phyloP scores from a whole-genome alignment of 2,888 invertebrate genomes.

The Perithous albicinctus region DNA sequence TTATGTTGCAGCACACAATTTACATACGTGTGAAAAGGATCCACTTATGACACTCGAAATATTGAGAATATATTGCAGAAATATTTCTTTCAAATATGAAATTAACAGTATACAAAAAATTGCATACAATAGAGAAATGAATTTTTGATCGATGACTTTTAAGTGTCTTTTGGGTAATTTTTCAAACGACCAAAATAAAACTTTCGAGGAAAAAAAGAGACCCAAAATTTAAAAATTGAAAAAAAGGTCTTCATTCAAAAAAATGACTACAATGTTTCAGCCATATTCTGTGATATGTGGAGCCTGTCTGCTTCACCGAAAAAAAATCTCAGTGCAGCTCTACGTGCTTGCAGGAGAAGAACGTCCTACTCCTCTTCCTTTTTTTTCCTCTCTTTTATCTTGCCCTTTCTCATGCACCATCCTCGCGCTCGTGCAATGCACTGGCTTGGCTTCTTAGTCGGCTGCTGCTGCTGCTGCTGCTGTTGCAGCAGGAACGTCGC shows the following conservation, averaged over 20 bases:
- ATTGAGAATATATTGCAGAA: too few relatives aligned
- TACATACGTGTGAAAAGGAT: conserved; percentile 25
- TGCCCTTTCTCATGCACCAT: neutral
- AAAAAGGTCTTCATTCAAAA: too few relatives aligned
- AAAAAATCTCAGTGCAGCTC: conserved; percentile 16
- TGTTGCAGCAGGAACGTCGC: conserved; percentile 49
- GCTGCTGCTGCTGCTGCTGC: too few relatives aligned
- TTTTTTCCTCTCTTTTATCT: conserved; percentile 21
- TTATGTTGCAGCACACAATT: conserved; percentile 41
- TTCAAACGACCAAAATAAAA: too few relatives aligned
- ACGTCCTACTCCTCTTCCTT: conserved; percentile 28
- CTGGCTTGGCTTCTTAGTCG: conserved; percentile 42
- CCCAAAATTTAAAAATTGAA: too few relatives aligned
- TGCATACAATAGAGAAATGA: too few relatives aligned
- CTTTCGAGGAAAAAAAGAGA: too few relatives aligned
- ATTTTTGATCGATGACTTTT: too few relatives aligned
- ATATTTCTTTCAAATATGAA: too few relatives aligned
- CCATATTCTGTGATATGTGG: neutral
- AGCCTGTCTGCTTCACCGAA: conserved; percentile 41
- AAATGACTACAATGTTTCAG: too few relatives aligned
- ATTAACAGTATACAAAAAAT: too few relatives aligned
- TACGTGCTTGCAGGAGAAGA: conserved; percentile 26
- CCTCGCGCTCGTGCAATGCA: conserved; percentile 9
- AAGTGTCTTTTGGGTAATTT: too few relatives aligned
- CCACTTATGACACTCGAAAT: conserved; percentile 6